These are phyloP conservation scores for Drosophila erecta DNA, from an alignment of 1,140 invertebrate species.

Conservation along the genomic window DNA sequence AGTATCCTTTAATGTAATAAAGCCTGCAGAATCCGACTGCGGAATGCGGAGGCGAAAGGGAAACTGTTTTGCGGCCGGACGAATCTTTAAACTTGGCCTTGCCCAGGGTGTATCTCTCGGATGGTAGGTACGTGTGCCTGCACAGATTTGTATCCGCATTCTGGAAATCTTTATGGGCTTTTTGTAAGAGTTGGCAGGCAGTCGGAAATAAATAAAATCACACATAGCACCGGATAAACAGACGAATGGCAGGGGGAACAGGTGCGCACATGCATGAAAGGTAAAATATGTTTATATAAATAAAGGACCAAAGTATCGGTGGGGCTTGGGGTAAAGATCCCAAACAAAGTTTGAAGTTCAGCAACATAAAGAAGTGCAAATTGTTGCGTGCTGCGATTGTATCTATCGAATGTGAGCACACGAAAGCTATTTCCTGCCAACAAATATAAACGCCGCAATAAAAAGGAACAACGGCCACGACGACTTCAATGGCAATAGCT, in stretches of 20 bases:
- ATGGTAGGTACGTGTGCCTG: constrained; percentile 39
- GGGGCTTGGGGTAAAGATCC: constrained; percentile 1
- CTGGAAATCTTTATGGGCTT: constrained; percentile 63
- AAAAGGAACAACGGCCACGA: constrained; percentile 55
- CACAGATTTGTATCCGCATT: constrained; percentile 74
- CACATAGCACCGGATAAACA: constrained; percentile 42
- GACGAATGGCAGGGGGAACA: constrained; percentile 14
- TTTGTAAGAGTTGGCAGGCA: constrained; percentile 53
- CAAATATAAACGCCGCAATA: constrained; percentile 80
- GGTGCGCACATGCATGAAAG: constrained; percentile 71
- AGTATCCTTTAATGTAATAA: constrained; percentile 74
- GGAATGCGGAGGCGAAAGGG: constrained; percentile 16
- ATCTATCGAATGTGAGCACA: constrained; percentile 78
- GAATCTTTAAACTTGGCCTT: constrained; percentile 72
- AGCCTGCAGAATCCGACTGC: constrained; percentile 34
- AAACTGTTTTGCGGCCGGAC: constrained; percentile 18
- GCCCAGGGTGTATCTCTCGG: constrained; percentile 15
- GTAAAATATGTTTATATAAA: constrained; percentile 83
- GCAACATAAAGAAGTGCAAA: constrained; percentile 81
- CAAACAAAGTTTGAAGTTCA: constrained; percentile 73
- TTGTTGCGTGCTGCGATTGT: constrained; percentile 82
- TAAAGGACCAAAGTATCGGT: constrained; percentile 44
- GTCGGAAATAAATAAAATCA: constrained; percentile 62
- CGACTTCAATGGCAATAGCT: constrained; percentile 49
- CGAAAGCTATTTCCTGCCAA: constrained; percentile 78